These are phyloP conservation scores for Halcyon malimbica DNA, from an alignment of 2,113 vertebrate genomes.

Conservation along the genomic window DNA sequence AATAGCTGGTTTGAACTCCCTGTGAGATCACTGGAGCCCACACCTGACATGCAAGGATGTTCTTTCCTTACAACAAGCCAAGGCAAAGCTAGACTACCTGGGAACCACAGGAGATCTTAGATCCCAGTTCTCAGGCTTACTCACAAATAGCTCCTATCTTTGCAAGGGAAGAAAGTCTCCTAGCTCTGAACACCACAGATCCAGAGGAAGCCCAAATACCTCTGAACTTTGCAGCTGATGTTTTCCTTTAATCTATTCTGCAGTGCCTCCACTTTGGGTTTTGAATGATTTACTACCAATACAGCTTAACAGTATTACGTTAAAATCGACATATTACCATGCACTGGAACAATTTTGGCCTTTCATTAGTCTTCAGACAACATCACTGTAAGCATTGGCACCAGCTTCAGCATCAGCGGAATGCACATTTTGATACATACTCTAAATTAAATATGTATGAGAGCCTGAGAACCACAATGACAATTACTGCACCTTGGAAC, in stretches of 20 bases:
- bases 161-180: not conserved
- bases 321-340: not conserved
- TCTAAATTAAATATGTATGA: conserved; percentile 53
- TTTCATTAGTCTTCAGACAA: not conserved
- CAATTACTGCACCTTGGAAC: conserved; percentile 62
- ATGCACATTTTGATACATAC: not conserved
- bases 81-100: not conserved
- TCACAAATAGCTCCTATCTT: not conserved
- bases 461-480: conserved; percentile 53
- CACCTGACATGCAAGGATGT: not conserved
- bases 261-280: not conserved
- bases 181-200: not conserved
- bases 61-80: not conserved
- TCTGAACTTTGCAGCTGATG: not conserved
- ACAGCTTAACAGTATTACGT: not conserved
- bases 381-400: conserved; percentile 23
- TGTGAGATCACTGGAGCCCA: not conserved
- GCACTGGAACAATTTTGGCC: conserved; percentile 33
- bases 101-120: not conserved
- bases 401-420: not conserved
- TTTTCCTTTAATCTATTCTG: not conserved
- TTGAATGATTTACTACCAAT: conserved; percentile 26
- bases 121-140: not conserved
- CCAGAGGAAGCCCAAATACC: not conserved
- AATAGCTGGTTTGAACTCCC: not conserved